Base-by-base conservation (phyloP, 1,140 invertebrate species). In the Phymastichus coffea region DNA sequence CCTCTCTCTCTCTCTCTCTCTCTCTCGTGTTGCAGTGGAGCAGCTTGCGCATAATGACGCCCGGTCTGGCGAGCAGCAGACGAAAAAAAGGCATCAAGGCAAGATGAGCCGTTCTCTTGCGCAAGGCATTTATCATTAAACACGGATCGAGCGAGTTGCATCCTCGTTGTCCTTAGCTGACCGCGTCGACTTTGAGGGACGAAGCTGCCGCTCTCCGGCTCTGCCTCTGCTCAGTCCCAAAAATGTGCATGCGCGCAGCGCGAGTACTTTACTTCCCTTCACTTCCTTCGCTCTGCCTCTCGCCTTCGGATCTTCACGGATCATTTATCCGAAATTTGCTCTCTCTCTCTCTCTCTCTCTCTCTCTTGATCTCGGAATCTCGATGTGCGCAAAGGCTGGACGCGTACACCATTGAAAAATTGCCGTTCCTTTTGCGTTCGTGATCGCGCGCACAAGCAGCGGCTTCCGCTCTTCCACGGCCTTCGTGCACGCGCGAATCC, bases 61-160 rank as follows among this genome's bases (percentile, higher is more conserved):
- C 28, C 17, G 35, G 3, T n/a, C 14, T 14, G 10, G 26, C 19
- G 7, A 23, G 2, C 25, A 33, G 9, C 20, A 0, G 3, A 35
- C 44, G 17, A 55, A 55, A 55, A 44, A 25, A 22, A 22, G 8
- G 37, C 38, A 40, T 30, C 57, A 53, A 59, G 57, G 49, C 57
- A n/a, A 52, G 57, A 59, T 59, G 57, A 43, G 48, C 25, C 35
- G 53, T 2, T 3, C 35, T 7, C 19, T 48, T 38, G 55, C 30
- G 15, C 43, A 38, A 57, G 9, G 25, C 25, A 19, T 33, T 48
- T 41, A 40, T 49, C 55, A 48, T 46, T 35, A 14, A n/a, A n/a
- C 28, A 20, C 40, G 38, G n/a, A n/a, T n/a, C n/a, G n/a, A n/a
- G 9, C 7, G 6, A 8, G n/a, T 4, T 14, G 43, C 38, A 8